Evolutionary conservation across 2,888 invertebrate genomes (phyloP).

Genomic region (Chrysomela aeneicollis): DNA sequence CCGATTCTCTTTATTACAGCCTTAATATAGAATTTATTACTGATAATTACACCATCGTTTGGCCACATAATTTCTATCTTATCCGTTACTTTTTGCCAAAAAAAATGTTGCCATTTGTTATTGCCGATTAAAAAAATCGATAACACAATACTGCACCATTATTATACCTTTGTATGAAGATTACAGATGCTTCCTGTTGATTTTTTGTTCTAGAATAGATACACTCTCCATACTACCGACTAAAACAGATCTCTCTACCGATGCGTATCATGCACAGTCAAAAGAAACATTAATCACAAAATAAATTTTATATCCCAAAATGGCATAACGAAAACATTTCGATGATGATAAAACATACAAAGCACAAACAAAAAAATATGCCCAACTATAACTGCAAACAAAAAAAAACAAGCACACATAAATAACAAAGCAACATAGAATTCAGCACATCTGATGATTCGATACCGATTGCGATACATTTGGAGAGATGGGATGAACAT

Average conservation of each 20-base stretch:
- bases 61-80: no score
- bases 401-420: slow-evolving; percentile 46
- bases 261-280: slow-evolving; percentile 36
- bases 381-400: slow-evolving; percentile 35
- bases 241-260: slow-evolving; percentile 29
- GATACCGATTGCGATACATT: slow-evolving; percentile 48
- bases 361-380: slow-evolving; percentile 41
- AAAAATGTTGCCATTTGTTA: no score
- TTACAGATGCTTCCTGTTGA: neutral
- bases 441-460: slow-evolving; percentile 46
- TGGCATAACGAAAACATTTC: slow-evolving; percentile 30
- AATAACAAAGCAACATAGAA: slow-evolving; percentile 49
- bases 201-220: slow-evolving; percentile 10
- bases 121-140: no score
- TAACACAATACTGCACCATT: neutral
- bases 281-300: slow-evolving; percentile 29
- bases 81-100: no score
- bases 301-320: slow-evolving; percentile 32
- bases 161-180: neutral
- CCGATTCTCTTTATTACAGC: no score
- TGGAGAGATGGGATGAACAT: slow-evolving; percentile 39
- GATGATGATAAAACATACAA: slow-evolving; percentile 38
- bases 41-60: no score
- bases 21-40: no score
- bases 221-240: slow-evolving; percentile 1